Base-by-base conservation (phyloP, 2,888 invertebrate species). In the Orgyia antiqua region DNA sequence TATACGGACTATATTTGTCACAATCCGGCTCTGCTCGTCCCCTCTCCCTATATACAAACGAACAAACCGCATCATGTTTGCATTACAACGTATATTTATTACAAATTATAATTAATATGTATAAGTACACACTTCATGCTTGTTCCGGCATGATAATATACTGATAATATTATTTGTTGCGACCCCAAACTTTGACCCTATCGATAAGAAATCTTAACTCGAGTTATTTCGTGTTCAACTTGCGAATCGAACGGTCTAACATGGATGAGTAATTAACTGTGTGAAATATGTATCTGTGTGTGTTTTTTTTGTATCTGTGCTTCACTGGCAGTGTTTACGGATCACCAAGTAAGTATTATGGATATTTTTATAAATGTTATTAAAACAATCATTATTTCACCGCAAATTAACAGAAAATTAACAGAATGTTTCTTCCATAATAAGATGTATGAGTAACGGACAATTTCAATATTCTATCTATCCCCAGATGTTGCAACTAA, bases 321-420 rank as follows among this genome's bases (percentile, higher is more conserved):
- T 42, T 70, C 33, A 51, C 51, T 39, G 63, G 61, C 47, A 61
- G 64, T 13, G 72, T 58, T 20, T 58, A 64, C 19, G 79, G 73
- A 59, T 74, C 76, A 18, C 72, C 75, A 33, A 77, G 84, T 84
- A 60, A 67, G 83, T 76, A n/a, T n/a, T n/a, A n/a, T n/a, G n/a
- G n/a, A 8, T 9, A 20, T 15, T 28, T 0, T 13, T 21, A 21
- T 10, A 2, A 13, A 18, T 10, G 8, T 13, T 13, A n/a, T 1
- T 21, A 4, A 7, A 39, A 35, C 26, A 31, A 37, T 24, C 29
- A 10, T 24, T 31, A 29, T 29, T 31, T 24, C 25, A 33, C n/a
- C n/a, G n/a, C n/a, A n/a, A n/a, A n/a, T n/a, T n/a, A n/a, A n/a
- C n/a, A n/a, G n/a, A n/a, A n/a, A n/a, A n/a, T n/a, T n/a, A n/a